Base-by-base conservation (phyloP, 2,113 vertebrate species). In the Lepus europaeus region DNA sequence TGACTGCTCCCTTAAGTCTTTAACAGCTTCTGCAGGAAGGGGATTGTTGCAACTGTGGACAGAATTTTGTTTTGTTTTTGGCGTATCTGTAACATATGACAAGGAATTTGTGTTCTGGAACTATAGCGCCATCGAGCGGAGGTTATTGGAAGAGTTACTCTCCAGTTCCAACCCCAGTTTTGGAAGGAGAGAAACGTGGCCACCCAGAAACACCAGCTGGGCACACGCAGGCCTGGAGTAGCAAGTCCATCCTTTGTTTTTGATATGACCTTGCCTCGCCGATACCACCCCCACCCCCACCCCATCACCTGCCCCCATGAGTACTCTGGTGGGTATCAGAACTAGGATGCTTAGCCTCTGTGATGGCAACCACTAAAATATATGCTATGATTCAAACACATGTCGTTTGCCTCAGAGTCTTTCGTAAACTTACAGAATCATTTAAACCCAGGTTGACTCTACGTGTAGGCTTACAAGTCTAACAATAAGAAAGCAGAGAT, bases 1-100 rank as follows among this genome's bases (percentile, higher is more conserved):
- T 45, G 33, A 78, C 69, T 94, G 70, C 96, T 98, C 97, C 89
- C 31, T 97, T 95, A 95, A 84, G 94, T 92, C 79, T 79, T 88
- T 87, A 53, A 70, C 31, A 0, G 70, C 39, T 90, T 77, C 72
- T 36, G 64, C 92, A 85, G 36, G 90, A 69, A 90, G 73, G 22
- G 45, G 45, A 27, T 6, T 27, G 23, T 86, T 82, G 64, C 51
- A 86, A 59, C 56, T 39, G 8, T 45, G n/a, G 23, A 49, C 27
- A 4, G 61, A 91, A 5, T 59, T 59, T 59, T 59, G 56, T 59
- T 59, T 59, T 59, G 45, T 79, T 91, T 77, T 39, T 49, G 59
- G n/a, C 33, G 36, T 68, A 81, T 93, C 25, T 64, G 29, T 80
- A 59, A 79, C 36, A 56, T 61, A 33, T 13, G 27, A 80, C 79